A percentile compares a stretch with the other conserved stretches of the same genome.
Evolutionary conservation across 2,113 vertebrate genomes (phyloP).

Genomic region (Dromaius novaehollandiae): DNA sequence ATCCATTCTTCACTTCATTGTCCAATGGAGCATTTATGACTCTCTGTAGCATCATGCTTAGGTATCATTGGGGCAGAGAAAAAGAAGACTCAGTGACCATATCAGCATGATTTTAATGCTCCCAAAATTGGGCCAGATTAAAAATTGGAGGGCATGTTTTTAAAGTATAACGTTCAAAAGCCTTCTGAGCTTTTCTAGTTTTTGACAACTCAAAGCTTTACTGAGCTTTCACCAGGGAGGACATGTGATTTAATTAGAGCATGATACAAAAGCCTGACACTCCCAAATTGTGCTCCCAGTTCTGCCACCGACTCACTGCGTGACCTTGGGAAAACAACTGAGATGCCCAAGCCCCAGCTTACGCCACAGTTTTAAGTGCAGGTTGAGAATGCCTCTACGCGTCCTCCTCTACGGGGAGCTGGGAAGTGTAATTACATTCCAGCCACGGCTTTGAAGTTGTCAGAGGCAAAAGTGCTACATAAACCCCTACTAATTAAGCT

Average conservation of each 20-base stretch:
- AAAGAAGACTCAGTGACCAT: not conserved
- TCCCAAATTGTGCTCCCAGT: not conserved
- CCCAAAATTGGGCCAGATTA: not conserved
- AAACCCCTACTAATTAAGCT: slow-evolving; percentile 47
- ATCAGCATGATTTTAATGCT: not conserved
- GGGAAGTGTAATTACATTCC: slow-evolving; percentile 53
- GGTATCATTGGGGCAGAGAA: not conserved
- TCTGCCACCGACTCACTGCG: not conserved
- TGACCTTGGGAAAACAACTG: not conserved
- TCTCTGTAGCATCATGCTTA: not conserved
- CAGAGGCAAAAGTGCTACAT: slow-evolving; percentile 29
- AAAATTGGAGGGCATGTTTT: not conserved
- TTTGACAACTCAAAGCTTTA: not conserved
- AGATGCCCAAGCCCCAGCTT: not conserved
- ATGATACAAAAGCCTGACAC: not conserved
- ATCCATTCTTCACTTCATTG: not conserved
- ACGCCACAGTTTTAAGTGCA: not conserved
- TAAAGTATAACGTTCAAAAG: not conserved
- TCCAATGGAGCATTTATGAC: not conserved
- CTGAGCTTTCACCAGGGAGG: not conserved
- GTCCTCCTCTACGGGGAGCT: not conserved
- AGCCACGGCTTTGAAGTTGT: slow-evolving; percentile 24
- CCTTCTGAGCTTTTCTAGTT: not conserved
- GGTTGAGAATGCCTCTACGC: not conserved
- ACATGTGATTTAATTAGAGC: slow-evolving; percentile 19